A percentile compares a stretch with the other conserved stretches of the same genome.
Evolutionary conservation across 2,888 invertebrate genomes (phyloP).

Genomic region (Aphidoletes aphidimyza): DNA sequence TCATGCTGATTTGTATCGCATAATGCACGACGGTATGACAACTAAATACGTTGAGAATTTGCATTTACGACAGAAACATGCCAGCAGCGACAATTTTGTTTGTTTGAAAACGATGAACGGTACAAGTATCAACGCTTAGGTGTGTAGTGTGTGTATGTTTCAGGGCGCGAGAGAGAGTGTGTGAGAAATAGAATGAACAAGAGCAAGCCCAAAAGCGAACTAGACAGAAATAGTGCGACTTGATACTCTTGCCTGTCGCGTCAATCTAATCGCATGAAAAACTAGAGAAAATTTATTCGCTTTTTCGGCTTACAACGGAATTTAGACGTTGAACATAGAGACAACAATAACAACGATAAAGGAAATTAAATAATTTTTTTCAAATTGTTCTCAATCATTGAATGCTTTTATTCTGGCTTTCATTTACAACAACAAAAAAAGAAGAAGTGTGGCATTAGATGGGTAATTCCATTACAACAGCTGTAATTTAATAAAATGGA

Average conservation of each 20-base stretch:
- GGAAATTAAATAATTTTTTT: constrained; percentile 35
- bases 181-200: too few species aligned
- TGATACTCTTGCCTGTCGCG: not conserved
- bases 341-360: not conserved
- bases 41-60: constrained; percentile 33
- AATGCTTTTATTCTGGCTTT: not conserved
- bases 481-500: constrained; percentile 12
- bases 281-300: not conserved
- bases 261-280: not conserved
- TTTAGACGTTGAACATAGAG: not conserved
- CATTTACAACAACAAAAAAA: too few species aligned
- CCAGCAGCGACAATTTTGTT: constrained; percentile 43
- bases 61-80: constrained; percentile 32
- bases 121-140: not conserved
- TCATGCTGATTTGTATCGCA: constrained; percentile 47
- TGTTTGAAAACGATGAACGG: not conserved
- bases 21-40: constrained; percentile 4
- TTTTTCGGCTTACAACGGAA: not conserved
- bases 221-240: too few species aligned
- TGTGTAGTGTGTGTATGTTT: too few species aligned
- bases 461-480: not conserved
- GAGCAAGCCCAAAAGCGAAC: too few species aligned
- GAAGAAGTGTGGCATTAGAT: too few species aligned
- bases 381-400: not conserved
- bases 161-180: too few species aligned